Evolutionary conservation across 2,888 invertebrate species (phyloP).

Genomic region (Apantesis nais): DNA sequence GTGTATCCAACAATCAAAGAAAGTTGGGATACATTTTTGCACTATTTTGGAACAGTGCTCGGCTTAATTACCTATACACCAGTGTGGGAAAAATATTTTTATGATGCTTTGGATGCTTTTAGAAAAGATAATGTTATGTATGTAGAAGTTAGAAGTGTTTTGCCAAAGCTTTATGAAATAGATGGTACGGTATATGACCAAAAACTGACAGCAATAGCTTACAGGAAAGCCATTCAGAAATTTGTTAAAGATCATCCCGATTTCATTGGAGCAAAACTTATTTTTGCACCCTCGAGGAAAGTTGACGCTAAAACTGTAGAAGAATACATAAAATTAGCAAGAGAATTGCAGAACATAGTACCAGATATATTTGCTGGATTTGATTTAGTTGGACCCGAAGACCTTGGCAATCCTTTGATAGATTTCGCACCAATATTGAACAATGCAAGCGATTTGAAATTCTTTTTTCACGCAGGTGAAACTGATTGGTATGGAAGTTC

Average conservation of each 20-base stretch:
- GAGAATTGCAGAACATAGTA: slow-evolving; percentile 74
- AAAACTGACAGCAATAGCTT: slow-evolving; percentile 83
- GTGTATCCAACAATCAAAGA: slow-evolving; percentile 83
- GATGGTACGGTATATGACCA: slow-evolving; percentile 85
- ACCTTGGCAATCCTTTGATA: slow-evolving; percentile 87
- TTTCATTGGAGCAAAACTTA: slow-evolving; percentile 89
- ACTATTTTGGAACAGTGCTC: slow-evolving; percentile 81
- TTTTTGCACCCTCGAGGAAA: slow-evolving; percentile 87
- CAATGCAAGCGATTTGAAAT: slow-evolving; percentile 82
- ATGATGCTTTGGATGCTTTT: slow-evolving; percentile 87
- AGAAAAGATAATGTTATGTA: slow-evolving; percentile 90
- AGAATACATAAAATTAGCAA: slow-evolving; percentile 76
- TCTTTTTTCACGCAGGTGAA: slow-evolving; percentile 93
- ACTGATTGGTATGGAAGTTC: slow-evolving; percentile 89
- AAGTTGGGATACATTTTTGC: slow-evolving; percentile 87
- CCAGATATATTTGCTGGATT: slow-evolving; percentile 92
- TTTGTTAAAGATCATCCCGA: slow-evolving; percentile 87
- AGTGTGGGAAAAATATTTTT: slow-evolving; percentile 88
- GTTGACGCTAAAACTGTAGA: slow-evolving; percentile 71
- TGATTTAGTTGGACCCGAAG: slow-evolving; percentile 93
- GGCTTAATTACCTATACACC: slow-evolving; percentile 87
- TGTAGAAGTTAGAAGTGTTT: slow-evolving; percentile 87
- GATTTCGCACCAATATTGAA: slow-evolving; percentile 85
- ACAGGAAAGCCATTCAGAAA: slow-evolving; percentile 82
- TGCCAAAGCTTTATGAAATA: slow-evolving; percentile 88